Conservation (phyloP, 2,888 invertebrate species). For the Cheilosia urbana region DNA sequence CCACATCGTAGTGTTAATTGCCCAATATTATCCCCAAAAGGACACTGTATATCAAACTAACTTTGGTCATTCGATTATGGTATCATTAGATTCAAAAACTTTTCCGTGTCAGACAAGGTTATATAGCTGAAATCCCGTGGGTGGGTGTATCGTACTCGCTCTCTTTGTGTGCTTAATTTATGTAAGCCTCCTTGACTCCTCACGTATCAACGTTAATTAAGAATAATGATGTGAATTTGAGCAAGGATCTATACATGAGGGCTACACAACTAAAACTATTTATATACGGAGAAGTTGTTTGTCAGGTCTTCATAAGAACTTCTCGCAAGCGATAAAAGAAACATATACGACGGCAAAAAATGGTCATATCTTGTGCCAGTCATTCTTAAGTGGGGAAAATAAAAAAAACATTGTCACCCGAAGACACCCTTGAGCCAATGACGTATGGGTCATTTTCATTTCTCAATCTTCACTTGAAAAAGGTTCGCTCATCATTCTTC, state of each 20-base stretch:
- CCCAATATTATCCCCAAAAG: conserved; percentile 10
- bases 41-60: conserved; percentile 21
- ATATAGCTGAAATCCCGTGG: conserved; percentile 29
- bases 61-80: conserved; percentile 39
- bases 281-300: no score
- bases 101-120: conserved; percentile 19
- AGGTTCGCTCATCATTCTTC: conserved; percentile 28
- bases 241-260: background rate
- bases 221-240: conserved; percentile 23
- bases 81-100: conserved; percentile 46
- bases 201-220: conserved; percentile 43
- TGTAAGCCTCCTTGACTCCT: conserved; percentile 37
- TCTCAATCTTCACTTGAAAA: conserved; percentile 20
- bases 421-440: background rate
- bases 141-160: conserved; percentile 17
- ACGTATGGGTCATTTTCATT: background rate
- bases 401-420: background rate
- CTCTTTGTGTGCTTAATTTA: conserved; percentile 37
- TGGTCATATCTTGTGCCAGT: no score
- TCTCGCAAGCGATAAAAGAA: no score
- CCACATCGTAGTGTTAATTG: conserved; percentile 31
- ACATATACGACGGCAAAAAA: no score
- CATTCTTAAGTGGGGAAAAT: background rate
- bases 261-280: background rate
- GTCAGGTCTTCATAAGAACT: no score